Conservation (phyloP, 1,140 invertebrate genomes). For the Reticulitermes speratus region DNA sequence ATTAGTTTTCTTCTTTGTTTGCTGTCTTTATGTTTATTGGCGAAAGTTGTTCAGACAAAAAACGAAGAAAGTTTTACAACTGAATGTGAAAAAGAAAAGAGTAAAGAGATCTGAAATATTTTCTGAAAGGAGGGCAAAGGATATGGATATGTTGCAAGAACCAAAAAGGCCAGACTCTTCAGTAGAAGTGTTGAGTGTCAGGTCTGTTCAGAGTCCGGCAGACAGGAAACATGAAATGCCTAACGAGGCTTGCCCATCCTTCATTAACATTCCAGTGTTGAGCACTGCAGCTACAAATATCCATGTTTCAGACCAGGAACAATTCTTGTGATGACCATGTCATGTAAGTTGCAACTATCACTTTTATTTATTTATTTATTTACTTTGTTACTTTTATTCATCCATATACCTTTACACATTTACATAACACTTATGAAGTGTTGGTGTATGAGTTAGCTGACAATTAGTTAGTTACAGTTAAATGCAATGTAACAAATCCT, state of each 20-base stretch:
- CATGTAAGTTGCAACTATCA: neutral
- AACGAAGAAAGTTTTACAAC: conserved; percentile 24
- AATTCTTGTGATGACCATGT: conserved; percentile 23
- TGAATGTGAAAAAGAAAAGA: conserved; percentile 21
- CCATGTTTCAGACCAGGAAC: conserved; percentile 17
- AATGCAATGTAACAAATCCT: too few relatives aligned
- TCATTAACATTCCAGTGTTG: conserved; percentile 16
- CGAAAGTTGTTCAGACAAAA: conserved; percentile 32
- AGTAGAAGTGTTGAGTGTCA: neutral
- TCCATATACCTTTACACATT: too few relatives aligned
- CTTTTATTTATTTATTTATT: too few relatives aligned
- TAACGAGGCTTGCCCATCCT: neutral
- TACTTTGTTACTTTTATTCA: too few relatives aligned
- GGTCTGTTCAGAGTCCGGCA: neutral
- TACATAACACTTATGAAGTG: too few relatives aligned
- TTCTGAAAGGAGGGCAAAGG: conserved; percentile 35
- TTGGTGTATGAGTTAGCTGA: too few relatives aligned
- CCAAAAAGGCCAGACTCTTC: neutral
- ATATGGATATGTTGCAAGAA: conserved; percentile 26
- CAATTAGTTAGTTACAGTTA: too few relatives aligned
- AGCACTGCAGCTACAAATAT: neutral
- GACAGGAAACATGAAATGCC: neutral
- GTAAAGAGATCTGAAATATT: conserved; percentile 31
- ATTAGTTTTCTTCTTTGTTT: conserved; percentile 25
- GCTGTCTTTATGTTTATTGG: conserved; percentile 30